These are phyloP conservation scores for Erynnis tages DNA, from an alignment of 2,888 invertebrate genomes.

Conservation along the genomic window DNA sequence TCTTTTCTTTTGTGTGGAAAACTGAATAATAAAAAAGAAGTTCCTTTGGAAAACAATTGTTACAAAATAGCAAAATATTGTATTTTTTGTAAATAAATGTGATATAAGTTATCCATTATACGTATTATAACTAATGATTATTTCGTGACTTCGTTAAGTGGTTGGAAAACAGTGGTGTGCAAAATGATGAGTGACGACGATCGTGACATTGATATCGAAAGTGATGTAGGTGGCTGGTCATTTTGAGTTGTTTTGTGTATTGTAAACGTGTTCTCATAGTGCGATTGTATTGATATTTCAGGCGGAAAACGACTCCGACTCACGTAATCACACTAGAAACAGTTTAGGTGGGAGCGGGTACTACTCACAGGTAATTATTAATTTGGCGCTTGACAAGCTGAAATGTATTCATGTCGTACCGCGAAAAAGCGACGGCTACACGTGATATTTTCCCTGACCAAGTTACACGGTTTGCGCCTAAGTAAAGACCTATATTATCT, in stretches of 20 bases:
- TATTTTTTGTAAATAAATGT: conserved; percentile 18
- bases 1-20: conserved; percentile 38
- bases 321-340: conserved; percentile 83
- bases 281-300: conserved; percentile 55
- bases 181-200: conserved; percentile 95
- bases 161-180: conserved; percentile 25
- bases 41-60: conserved; percentile 30
- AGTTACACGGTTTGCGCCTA: too few relatives aligned
- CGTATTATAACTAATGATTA: conserved; percentile 20
- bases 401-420: too few relatives aligned
- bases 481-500: too few relatives aligned
- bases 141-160: conserved; percentile 24
- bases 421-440: too few relatives aligned
- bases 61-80: conserved; percentile 16
- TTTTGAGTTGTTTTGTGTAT: conserved; percentile 18
- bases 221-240: conserved; percentile 91
- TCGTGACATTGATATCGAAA: conserved; percentile 96
- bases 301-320: conserved; percentile 92
- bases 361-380: conserved; percentile 86
- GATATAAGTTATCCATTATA: background rate
- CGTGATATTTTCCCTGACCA: too few relatives aligned
- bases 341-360: conserved; percentile 84
- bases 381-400: background rate
- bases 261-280: conserved; percentile 6
- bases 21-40: too few relatives aligned